These are phyloP conservation scores for Psittacula echo DNA, from an alignment of 2,797 vertebrate species.

Conservation along the genomic window DNA sequence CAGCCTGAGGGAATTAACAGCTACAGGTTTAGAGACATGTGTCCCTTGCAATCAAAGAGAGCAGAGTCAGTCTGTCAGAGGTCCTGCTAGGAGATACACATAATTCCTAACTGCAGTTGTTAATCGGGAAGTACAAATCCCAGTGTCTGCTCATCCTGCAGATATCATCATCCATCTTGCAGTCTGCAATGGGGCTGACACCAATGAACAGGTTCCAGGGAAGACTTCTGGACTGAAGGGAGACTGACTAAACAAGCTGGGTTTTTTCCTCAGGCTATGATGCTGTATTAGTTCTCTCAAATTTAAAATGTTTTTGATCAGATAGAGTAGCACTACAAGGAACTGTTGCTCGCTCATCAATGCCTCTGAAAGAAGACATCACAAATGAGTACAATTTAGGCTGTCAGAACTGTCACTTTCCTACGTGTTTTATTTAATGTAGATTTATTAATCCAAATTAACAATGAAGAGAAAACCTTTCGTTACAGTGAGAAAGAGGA, in stretches of 20 bases:
- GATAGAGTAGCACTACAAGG: neutral
- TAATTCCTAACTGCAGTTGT: neutral
- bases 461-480: neutral
- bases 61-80: neutral
- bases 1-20: neutral
- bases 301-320: neutral
- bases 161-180: neutral
- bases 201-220: neutral
- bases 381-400: neutral
- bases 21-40: neutral
- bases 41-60: neutral
- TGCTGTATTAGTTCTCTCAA: neutral
- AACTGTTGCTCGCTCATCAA: neutral
- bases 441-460: conserved; percentile 43
- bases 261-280: neutral
- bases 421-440: neutral
- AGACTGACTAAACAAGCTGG: neutral
- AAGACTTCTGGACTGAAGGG: neutral
- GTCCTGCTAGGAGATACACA: neutral
- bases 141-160: neutral
- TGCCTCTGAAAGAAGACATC: neutral
- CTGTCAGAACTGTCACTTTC: conserved; percentile 14
- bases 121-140: neutral
- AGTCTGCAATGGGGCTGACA: neutral
- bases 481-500: neutral